phyloP scores from a whole-genome alignment of 2,113 vertebrate species.

The Amblyornis subalaris region DNA sequence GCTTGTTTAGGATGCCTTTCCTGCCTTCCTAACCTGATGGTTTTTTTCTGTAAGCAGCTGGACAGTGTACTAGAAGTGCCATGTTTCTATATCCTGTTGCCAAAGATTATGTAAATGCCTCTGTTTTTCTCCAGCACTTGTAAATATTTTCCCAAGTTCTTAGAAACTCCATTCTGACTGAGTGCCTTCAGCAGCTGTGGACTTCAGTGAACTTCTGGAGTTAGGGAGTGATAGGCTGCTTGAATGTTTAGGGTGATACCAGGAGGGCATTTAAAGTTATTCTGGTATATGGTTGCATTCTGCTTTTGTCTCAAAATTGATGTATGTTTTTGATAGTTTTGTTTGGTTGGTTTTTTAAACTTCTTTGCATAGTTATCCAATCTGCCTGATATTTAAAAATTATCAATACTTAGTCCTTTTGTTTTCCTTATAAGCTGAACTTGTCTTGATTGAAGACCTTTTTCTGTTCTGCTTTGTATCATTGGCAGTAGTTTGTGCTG shows the following conservation, averaged over 20 bases:
- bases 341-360: background rate
- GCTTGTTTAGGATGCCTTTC: background rate
- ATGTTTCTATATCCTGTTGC: constrained; percentile 4
- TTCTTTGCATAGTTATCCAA: background rate
- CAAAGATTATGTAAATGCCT: constrained; percentile 22
- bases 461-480: background rate
- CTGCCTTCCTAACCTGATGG: background rate
- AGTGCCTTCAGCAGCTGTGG: background rate
- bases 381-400: background rate
- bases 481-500: background rate
- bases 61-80: background rate
- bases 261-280: background rate
- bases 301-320: background rate
- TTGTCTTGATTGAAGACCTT: background rate
- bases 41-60: constrained; percentile 3
- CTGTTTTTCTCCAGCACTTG: constrained; percentile 10
- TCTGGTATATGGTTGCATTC: background rate
- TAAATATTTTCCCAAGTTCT: constrained; percentile 38
- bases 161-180: constrained; percentile 8
- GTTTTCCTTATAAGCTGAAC: background rate
- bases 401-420: background rate
- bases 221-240: background rate
- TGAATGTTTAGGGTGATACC: background rate
- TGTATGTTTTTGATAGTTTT: background rate
- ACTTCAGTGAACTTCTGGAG: background rate